Evolutionary conservation across 2,888 invertebrate species (phyloP).

Genomic region (Tribolium freemani): DNA sequence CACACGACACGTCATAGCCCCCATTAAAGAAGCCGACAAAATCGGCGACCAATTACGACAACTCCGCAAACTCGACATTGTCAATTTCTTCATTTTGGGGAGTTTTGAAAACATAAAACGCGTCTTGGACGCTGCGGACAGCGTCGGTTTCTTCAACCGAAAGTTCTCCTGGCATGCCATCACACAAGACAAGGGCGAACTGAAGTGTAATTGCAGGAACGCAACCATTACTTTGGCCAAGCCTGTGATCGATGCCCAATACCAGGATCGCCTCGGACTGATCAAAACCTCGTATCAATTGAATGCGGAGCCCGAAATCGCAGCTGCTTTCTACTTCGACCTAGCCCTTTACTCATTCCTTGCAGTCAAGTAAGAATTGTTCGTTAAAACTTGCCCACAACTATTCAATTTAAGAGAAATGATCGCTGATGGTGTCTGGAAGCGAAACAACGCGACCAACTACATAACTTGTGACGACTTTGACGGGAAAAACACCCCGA

Average conservation of each 20-base stretch:
- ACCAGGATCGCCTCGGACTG: conserved; percentile 79
- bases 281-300: conserved; percentile 81
- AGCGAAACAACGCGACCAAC: conserved; percentile 73
- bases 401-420: conserved; percentile 70
- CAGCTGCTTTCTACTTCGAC: conserved; percentile 91
- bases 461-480: conserved; percentile 86
- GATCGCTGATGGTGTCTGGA: conserved; percentile 81
- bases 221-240: conserved; percentile 82
- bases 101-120: conserved; percentile 77
- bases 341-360: conserved; percentile 80
- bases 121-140: conserved; percentile 73
- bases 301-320: conserved; percentile 80
- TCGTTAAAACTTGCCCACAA: neutral
- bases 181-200: conserved; percentile 81
- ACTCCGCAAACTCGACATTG: conserved; percentile 85
- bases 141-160: conserved; percentile 80
- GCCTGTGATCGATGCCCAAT: conserved; percentile 78
- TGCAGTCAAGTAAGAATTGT: conserved; percentile 75
- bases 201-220: conserved; percentile 82
- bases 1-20: conserved; percentile 90
- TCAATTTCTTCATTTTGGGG: conserved; percentile 90
- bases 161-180: conserved; percentile 92
- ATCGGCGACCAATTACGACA: conserved; percentile 79
- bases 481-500: conserved; percentile 83
- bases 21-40: conserved; percentile 71